Evolutionary conservation across 2,113 vertebrate species (phyloP).

Genomic region (Trachemys scripta): DNA sequence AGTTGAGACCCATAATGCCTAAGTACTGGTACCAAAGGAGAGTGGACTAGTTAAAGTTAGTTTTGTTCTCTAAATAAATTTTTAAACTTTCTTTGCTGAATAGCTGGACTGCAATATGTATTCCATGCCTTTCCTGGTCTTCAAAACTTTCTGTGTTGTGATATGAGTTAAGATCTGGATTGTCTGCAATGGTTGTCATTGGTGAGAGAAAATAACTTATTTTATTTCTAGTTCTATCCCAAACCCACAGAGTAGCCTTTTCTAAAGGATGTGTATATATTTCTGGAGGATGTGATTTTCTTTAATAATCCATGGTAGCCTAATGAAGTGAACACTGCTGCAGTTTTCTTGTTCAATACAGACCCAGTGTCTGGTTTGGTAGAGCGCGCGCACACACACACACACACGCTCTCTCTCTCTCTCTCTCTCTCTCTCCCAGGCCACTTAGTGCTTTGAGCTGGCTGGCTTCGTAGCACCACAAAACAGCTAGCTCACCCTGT

Average conservation of each 20-base stretch:
- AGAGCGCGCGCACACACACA: no score
- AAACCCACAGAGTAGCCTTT: background rate
- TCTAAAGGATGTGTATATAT: background rate
- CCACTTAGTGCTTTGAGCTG: background rate
- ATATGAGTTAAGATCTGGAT: background rate
- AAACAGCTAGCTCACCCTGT: background rate
- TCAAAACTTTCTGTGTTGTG: background rate
- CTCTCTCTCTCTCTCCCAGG: no score
- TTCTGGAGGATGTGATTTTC: background rate
- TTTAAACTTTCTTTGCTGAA: background rate
- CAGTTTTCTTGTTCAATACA: background rate
- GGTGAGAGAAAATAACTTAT: background rate
- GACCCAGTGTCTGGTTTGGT: no score
- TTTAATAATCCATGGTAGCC: background rate
- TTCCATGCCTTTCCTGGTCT: background rate
- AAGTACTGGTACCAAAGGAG: background rate
- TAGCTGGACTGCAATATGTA: background rate
- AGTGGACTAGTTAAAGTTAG: background rate
- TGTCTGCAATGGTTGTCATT: background rate
- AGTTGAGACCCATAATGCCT: background rate
- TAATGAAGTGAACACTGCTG: background rate
- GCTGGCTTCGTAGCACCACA: background rate
- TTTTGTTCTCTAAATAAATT: background rate
- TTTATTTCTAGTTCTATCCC: background rate
- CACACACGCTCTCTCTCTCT: no score